Conservation (phyloP, 2,888 invertebrate genomes). For the Drosophila sordidula region DNA sequence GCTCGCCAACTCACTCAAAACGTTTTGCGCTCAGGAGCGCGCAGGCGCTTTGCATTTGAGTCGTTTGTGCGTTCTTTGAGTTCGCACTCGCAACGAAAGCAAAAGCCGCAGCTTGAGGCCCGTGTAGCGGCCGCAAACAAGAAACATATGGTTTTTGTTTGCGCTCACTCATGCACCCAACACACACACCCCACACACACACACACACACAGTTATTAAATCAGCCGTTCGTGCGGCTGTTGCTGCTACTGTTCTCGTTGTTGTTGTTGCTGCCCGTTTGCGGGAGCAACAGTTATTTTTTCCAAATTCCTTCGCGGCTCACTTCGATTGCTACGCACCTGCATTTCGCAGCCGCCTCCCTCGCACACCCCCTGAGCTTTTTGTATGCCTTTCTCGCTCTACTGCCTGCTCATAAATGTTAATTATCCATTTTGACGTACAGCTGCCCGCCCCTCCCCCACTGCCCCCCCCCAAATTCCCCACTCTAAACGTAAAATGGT, state of each 20-base stretch:
- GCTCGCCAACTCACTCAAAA: not conserved
- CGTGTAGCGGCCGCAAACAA: slow-evolving; percentile 48
- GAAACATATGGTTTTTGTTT: slow-evolving; percentile 79
- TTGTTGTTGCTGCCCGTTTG: slow-evolving; percentile 37
- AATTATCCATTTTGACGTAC: slow-evolving; percentile 69
- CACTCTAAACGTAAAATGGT: slow-evolving; percentile 16
- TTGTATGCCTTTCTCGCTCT: slow-evolving; percentile 49
- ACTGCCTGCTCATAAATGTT: slow-evolving; percentile 75
- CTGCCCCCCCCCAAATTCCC: not conserved
- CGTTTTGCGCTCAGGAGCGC: slow-evolving; percentile 50
- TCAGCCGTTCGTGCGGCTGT: slow-evolving; percentile 35
- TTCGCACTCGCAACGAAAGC: slow-evolving; percentile 74
- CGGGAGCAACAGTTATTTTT: slow-evolving; percentile 77
- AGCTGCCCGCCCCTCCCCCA: slow-evolving; percentile 18
- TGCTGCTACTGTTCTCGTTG: slow-evolving; percentile 13
- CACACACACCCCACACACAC: slow-evolving; percentile 17
- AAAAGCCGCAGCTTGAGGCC: slow-evolving; percentile 57
- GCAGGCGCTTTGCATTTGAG: slow-evolving; percentile 68
- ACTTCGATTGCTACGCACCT: slow-evolving; percentile 59
- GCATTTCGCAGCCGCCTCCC: slow-evolving; percentile 1
- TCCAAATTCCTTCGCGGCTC: slow-evolving; percentile 54
- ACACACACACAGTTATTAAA: slow-evolving; percentile 25
- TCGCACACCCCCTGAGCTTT: slow-evolving; percentile 21
- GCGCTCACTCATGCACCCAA: slow-evolving; percentile 54
- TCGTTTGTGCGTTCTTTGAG: slow-evolving; percentile 22